Evolutionary conservation across 2,113 vertebrate species (phyloP).

Genomic region (Neogale vison): DNA sequence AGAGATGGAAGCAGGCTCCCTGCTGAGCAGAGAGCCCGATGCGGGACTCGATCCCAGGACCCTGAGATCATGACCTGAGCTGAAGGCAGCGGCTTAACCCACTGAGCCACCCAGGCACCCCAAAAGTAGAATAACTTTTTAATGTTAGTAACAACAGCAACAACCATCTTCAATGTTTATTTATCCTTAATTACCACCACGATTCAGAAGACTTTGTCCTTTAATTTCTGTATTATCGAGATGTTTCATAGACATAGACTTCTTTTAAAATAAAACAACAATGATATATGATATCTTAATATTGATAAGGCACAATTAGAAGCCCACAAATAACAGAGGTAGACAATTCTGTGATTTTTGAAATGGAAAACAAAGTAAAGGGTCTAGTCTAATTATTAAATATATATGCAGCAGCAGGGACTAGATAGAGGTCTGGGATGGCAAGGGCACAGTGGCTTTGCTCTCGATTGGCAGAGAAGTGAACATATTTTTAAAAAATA

Average conservation of each 20-base stretch:
- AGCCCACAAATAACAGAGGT: background rate
- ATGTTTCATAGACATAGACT: background rate
- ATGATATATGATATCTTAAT: background rate
- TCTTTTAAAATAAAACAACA: conserved; percentile 26
- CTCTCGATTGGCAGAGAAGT: background rate
- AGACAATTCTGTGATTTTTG: background rate
- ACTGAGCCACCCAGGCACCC: too few relatives aligned
- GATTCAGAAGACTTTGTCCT: background rate
- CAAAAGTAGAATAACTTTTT: background rate
- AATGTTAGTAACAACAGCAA: background rate
- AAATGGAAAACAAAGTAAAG: conserved; percentile 3
- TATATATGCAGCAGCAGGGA: background rate
- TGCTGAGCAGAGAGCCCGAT: too few relatives aligned
- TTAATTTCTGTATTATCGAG: background rate
- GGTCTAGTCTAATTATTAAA: background rate
- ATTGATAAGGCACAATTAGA: background rate
- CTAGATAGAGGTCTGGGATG: background rate
- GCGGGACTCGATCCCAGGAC: too few relatives aligned
- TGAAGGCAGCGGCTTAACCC: too few relatives aligned
- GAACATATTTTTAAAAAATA: background rate
- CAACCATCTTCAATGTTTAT: background rate
- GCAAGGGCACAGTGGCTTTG: background rate
- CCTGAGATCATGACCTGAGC: too few relatives aligned
- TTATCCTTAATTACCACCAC: conserved; percentile 19
- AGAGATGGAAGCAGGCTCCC: too few relatives aligned